phyloP scores from a whole-genome alignment of 2,797 vertebrate species.

The Chelon labrosus region DNA sequence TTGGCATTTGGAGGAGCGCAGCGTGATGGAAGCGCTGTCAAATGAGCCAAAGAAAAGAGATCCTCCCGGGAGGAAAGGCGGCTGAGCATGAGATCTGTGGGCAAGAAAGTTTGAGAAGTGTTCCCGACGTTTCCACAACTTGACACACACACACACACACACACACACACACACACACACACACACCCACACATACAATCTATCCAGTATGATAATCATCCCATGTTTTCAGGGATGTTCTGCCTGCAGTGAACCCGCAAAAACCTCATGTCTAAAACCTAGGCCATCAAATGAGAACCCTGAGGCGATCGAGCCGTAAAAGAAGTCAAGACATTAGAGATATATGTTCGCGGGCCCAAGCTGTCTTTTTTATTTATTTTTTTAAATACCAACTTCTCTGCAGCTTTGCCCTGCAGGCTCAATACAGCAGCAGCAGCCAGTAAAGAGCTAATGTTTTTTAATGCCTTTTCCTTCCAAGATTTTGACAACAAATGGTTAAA shows the following conservation, averaged over 20 bases:
- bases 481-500: not conserved
- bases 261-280: too few species aligned
- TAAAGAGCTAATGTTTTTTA: not conserved
- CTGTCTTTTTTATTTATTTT: not conserved
- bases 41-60: constrained; percentile 23
- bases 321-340: too few species aligned
- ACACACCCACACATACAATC: not conserved
- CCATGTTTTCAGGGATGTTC: too few species aligned
- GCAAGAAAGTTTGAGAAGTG: constrained; percentile 14
- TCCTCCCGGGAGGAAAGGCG: not conserved
- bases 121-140: not conserved
- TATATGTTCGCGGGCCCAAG: too few species aligned
- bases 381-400: not conserved
- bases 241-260: too few species aligned
- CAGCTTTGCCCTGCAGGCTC: not conserved
- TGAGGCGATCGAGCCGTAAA: too few species aligned
- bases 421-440: not conserved
- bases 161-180: not conserved
- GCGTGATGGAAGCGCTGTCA: constrained; percentile 27
- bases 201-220: too few species aligned
- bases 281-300: too few species aligned
- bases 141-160: not conserved
- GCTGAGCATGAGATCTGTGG: constrained; percentile 6
- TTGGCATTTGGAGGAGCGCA: constrained; percentile 24
- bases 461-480: not conserved